A percentile compares a stretch with the other conserved stretches of the same genome.
Evolutionary conservation across 2,113 vertebrate species (phyloP).

Genomic region (Serinus canaria): DNA sequence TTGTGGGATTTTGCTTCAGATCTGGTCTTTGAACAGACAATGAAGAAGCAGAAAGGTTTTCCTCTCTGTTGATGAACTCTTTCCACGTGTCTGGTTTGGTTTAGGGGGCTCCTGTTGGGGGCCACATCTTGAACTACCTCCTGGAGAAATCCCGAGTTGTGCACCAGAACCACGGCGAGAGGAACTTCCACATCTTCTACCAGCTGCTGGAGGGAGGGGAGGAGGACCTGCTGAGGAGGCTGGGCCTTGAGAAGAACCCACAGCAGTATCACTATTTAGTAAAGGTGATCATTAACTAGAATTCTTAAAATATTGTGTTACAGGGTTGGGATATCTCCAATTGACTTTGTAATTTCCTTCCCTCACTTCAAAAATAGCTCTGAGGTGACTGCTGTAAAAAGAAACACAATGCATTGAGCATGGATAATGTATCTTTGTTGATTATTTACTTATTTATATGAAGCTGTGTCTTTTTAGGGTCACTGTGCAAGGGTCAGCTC

Average conservation of each 20-base stretch:
- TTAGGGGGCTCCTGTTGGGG: conserved; percentile 93
- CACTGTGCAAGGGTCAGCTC: conserved; percentile 98
- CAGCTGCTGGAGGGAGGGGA: conserved; percentile 95
- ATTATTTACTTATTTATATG: not conserved
- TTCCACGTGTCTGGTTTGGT: not conserved
- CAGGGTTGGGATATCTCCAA: rapidly evolving
- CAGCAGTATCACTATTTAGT: conserved; percentile 95
- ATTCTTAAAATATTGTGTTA: rapidly evolving
- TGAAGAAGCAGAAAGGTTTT: not conserved
- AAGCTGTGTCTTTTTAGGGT: conserved; percentile 73
- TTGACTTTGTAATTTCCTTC: not conserved
- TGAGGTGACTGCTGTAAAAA: not conserved
- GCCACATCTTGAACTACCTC: conserved; percentile 98
- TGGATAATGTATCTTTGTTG: not conserved
- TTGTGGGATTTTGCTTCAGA: not conserved
- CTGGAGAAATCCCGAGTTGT: conserved; percentile 98
- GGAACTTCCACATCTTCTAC: conserved; percentile 99
- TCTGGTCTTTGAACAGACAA: not conserved
- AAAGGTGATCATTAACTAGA: conserved; percentile 74
- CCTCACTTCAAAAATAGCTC: not conserved
- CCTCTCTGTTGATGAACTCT: not conserved
- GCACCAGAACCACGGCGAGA: conserved; percentile 94
- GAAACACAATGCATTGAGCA: not conserved
- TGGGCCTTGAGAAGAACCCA: conserved; percentile 90
- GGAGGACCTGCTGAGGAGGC: conserved; percentile 87